A percentile compares a stretch with the other conserved stretches of the same genome.
Conservation (phyloP, 1,140 invertebrate species). For the Drosophila bipectinata region DNA sequence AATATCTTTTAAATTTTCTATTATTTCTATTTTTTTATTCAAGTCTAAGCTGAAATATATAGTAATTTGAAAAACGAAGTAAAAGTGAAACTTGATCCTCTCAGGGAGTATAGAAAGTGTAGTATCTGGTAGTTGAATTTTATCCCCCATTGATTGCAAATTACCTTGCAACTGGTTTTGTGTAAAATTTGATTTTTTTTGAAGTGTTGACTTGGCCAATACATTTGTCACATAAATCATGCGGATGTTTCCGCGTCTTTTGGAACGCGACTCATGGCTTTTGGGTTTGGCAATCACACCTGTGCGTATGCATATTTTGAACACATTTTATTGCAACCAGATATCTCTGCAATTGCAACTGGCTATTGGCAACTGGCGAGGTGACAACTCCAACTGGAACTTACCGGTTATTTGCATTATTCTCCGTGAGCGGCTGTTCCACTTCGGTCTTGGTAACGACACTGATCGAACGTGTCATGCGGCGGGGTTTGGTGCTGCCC, state of each 20-base stretch:
- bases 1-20: too few relatives aligned
- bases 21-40: neutral
- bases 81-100: neutral
- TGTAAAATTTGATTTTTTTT: neutral
- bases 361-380: neutral
- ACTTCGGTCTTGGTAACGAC: slow-evolving; percentile 83
- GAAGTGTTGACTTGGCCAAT: neutral
- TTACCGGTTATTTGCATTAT: slow-evolving; percentile 83
- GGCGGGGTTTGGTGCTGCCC: slow-evolving; percentile 80
- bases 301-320: slow-evolving; percentile 9
- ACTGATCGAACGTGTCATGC: slow-evolving; percentile 82
- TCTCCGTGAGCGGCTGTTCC: slow-evolving; percentile 80
- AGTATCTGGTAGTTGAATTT: neutral
- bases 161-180: neutral
- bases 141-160: neutral
- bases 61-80: neutral
- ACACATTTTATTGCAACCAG: slow-evolving; percentile 22
- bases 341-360: slow-evolving; percentile 27
- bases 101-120: neutral
- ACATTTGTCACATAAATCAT: slow-evolving; percentile 27
- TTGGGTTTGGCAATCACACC: slow-evolving; percentile 36
- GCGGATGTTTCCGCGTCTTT: slow-evolving; percentile 25
- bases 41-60: neutral
- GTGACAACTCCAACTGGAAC: slow-evolving; percentile 54
- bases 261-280: slow-evolving; percentile 1